phyloP scores from a whole-genome alignment of 2,113 vertebrate species.

The Colaptes auratus region DNA sequence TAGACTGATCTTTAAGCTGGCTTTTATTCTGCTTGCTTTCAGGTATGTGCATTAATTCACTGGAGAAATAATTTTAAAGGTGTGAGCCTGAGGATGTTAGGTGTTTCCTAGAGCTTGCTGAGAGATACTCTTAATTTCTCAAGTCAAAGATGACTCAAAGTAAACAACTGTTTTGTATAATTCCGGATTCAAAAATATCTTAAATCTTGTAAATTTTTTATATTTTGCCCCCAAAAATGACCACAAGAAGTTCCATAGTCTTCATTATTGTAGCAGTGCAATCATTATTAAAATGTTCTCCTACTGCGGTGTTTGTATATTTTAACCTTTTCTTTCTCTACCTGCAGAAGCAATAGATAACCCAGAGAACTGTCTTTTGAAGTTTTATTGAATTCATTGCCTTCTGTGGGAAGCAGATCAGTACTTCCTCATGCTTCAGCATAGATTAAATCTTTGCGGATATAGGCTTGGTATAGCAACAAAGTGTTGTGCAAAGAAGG shows the following conservation, averaged over 20 bases:
- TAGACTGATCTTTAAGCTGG: background rate
- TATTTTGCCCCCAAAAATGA: background rate
- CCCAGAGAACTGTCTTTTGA: conserved; percentile 52
- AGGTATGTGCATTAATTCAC: background rate
- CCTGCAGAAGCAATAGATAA: conserved; percentile 36
- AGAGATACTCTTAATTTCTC: background rate
- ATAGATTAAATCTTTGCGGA: conserved; percentile 36
- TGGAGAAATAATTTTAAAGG: background rate
- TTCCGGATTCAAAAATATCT: background rate
- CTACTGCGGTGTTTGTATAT: background rate
- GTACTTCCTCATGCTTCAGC: conserved; percentile 5
- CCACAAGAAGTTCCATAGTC: background rate
- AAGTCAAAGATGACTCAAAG: background rate
- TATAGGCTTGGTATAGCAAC: background rate
- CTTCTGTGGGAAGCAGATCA: conserved; percentile 15
- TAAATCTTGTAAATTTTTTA: background rate
- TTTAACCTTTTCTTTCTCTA: conserved; percentile 43
- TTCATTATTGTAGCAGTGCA: background rate
- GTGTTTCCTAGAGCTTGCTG: background rate
- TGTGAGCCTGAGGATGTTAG: background rate
- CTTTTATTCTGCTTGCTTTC: background rate
- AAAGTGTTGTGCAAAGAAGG: background rate
- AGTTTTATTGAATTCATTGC: conserved; percentile 45
- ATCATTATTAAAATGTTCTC: background rate
- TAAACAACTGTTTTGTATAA: background rate